Evolutionary conservation across 2,797 vertebrate genomes (phyloP).

Genomic region (Microctenopoma lineatum): DNA sequence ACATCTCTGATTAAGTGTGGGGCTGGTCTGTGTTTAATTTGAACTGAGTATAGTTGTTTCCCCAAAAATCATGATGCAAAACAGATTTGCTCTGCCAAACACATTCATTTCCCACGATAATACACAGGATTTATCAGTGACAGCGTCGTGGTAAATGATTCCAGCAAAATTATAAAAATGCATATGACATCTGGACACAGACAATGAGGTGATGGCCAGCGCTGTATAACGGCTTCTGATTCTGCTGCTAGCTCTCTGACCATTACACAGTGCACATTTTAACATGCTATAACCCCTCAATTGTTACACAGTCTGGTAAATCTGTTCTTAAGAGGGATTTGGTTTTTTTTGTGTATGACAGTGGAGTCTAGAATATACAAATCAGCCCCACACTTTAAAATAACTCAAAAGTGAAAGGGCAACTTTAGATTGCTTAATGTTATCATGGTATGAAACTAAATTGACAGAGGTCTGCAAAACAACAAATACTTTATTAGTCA

Average conservation of each 20-base stretch:
- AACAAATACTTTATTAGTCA: neutral
- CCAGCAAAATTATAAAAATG: conserved; percentile 3
- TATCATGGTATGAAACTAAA: conserved; percentile 4
- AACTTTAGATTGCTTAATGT: conserved; percentile 2
- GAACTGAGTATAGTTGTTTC: neutral
- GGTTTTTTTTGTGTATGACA: conserved; percentile 15
- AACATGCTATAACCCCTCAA: conserved; percentile 8
- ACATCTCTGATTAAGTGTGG: conserved; percentile 5
- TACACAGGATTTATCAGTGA: neutral
- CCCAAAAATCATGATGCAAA: neutral
- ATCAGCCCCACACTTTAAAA: conserved; percentile 21
- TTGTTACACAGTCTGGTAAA: conserved; percentile 25
- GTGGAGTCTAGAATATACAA: conserved; percentile 18
- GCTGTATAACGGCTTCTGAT: no score
- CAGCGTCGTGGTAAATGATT: no score
- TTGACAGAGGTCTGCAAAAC: neutral
- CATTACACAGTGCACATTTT: conserved; percentile 6
- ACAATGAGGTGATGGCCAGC: neutral
- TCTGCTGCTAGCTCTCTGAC: neutral
- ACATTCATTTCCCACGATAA: neutral
- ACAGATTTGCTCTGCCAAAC: conserved; percentile 11
- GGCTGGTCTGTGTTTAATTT: conserved; percentile 7
- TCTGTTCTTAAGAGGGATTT: conserved; percentile 34
- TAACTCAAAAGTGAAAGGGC: conserved; percentile 7
- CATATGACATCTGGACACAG: neutral